phyloP scores from a whole-genome alignment of 1,140 invertebrate genomes.

The Potamilus streckersoni region DNA sequence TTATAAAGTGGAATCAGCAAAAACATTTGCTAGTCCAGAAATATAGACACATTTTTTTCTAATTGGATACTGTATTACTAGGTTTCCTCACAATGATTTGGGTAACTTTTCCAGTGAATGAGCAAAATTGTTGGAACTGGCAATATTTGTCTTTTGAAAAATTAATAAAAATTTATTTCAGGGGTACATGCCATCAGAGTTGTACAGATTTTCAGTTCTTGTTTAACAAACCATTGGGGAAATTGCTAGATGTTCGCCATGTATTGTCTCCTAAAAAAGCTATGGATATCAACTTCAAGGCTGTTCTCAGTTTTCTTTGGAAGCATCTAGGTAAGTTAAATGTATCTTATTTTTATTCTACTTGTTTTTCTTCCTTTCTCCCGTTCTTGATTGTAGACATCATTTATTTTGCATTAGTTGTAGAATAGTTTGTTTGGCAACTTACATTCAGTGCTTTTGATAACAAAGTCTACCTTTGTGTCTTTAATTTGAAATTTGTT shows the following conservation, averaged over 20 bases:
- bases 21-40: neutral
- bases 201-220: slow-evolving; percentile 70
- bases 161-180: slow-evolving; percentile 34
- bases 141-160: neutral
- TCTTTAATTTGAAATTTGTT: no score
- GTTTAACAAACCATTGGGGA: slow-evolving; percentile 54
- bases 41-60: neutral
- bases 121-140: neutral
- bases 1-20: neutral
- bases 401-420: no score
- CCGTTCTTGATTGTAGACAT: no score
- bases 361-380: no score
- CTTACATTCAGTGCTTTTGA: no score
- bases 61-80: neutral
- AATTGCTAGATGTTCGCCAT: slow-evolving; percentile 63
- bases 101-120: neutral
- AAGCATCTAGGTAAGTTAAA: slow-evolving; percentile 65
- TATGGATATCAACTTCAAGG: slow-evolving; percentile 60
- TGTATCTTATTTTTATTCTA: no score
- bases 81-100: neutral
- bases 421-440: no score
- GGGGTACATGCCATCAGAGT: slow-evolving; percentile 70
- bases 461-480: no score
- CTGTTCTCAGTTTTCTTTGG: slow-evolving; percentile 61
- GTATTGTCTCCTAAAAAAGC: slow-evolving; percentile 59